Evolutionary conservation across 2,113 vertebrate species (phyloP), one percentile per base, ranked within the genome.

Genomic region (Beaufortia kweichowensis): DNA sequence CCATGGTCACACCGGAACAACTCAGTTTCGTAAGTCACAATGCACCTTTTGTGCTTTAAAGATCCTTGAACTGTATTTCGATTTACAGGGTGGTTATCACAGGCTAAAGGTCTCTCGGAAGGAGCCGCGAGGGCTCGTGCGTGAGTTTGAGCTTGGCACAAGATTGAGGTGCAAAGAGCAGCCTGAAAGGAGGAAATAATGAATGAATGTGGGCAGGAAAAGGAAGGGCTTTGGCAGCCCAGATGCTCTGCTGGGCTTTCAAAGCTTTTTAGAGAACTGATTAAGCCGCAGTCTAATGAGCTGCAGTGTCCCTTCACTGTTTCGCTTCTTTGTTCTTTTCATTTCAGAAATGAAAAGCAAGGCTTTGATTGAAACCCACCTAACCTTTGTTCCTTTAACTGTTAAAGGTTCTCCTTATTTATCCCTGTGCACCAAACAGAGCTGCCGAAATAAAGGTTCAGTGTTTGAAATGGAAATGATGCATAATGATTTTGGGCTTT

Each of bases 291-390:
- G 39, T 69, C 76, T 81, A 84, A 81, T 84, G 79, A 81, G 73
- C 76, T 57, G 62, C 80, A 67, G 78, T 76, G 76, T 79, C 72
- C 57, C 33, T 81, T 39, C 55, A 26, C 41, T 53, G 41, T 61
- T 62, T 59, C 64, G 28, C 21, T 29, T 64, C 79, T 84, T 84
- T 84, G 82, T 84, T 81, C 79, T 61, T 67, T 79, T 81, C 82
- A 84, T 76, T 35, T 23, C 72, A 67, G 28, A 72, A 72, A 68
- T 82, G 61, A 82, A 76, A 78, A 75, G 75, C 78, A 63, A 61
- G 63, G 67, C 79, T 79, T 79, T 79, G 76, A 79, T 76, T 62
- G 55, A 78, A 79, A 35, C 71, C 66, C 55, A 63, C 64, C 66
- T 68, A 50, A 19, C 53, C 64, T 76, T 75, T 81, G 62, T 76